A percentile compares a stretch with the other conserved stretches of the same genome.
Conservation (phyloP, 2,113 vertebrate genomes). For the Holacanthus passer region DNA sequence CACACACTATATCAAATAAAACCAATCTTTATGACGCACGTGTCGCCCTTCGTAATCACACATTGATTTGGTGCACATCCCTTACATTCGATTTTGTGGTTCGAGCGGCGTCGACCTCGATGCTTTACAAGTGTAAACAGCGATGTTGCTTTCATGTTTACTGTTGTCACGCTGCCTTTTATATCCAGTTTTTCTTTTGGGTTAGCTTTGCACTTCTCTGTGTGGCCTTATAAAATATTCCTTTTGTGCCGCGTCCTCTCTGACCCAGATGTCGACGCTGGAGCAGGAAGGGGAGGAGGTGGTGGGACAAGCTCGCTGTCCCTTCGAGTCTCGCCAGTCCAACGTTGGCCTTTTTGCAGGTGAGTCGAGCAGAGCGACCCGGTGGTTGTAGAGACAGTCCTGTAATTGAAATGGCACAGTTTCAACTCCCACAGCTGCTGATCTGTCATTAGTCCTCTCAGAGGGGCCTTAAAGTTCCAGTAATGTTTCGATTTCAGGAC, state of each 20-base stretch:
- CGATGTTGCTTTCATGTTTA: conserved; percentile 1
- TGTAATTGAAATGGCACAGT: background rate
- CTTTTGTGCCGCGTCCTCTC: conserved; percentile 31
- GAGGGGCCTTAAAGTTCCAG: background rate
- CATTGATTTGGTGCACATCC: conserved; percentile 22
- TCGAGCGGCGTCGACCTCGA: background rate
- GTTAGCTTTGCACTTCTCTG: background rate
- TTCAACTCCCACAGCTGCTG: background rate
- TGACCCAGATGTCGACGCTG: conserved; percentile 85
- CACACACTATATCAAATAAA: conserved; percentile 44
- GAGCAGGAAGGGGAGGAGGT: conserved; percentile 92
- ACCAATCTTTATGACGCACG: conserved; percentile 63
- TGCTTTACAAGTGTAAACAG: conserved; percentile 30
- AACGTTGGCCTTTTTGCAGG: conserved; percentile 93
- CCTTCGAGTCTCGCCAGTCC: conserved; percentile 93
- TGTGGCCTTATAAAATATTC: conserved; percentile 4
- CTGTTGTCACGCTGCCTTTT: conserved; percentile 28
- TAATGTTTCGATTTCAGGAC: too few species aligned
- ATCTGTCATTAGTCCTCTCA: background rate
- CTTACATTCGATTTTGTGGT: conserved; percentile 4
- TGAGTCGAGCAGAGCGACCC: conserved; percentile 64
- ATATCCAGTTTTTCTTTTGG: background rate
- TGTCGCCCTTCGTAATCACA: conserved; percentile 38
- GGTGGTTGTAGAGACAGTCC: background rate
- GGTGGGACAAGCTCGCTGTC: conserved; percentile 93